Evolutionary conservation across 2,113 vertebrate species (phyloP), one percentile per base, ranked within the genome.

Genomic region (Sciurus niger): DNA sequence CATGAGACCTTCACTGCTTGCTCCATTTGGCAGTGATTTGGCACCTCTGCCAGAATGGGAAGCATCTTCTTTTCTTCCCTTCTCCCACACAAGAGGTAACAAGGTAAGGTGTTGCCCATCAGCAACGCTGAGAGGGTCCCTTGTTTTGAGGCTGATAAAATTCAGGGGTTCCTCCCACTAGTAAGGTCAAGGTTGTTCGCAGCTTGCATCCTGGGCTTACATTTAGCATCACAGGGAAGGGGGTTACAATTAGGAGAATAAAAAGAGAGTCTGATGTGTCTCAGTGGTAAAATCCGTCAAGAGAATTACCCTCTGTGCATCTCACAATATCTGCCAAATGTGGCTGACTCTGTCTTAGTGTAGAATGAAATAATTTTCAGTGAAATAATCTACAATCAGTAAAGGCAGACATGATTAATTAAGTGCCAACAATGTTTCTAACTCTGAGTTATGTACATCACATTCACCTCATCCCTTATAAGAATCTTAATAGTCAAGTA

Each of bases 331-430:
- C 68, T 89, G 77, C n/a, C 13, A 72, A 96, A 63, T 58, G 7
- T 24, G 55, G 17, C 30, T 78, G 78, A 4, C 30, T 67, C 25
- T 78, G 32, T 48, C 9, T 68, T 40, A 17, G 14, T 43, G 0
- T 28, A 53, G 84, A 84, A 51, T n/a, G 46, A 80, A 90, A 46
- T 53, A n/a, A 65, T 84, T 92, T 90, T 92, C 32, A 22, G 13
- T 89, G 83, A 85, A 53, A 65, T 79, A 53, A 55, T n/a, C n/a
- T 28, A 46, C 16, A 79, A 32, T 4, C n/a, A 79, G 55, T 76
- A 87, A 92, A 83, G 43, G 20, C 25, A 53, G 43, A 63, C 11
- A n/a, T 55, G 32, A 32, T 87, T 84, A 63, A 67, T 79, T 80
- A 90, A 37, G 16, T 30, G 3, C 22, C 40, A 77, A 63, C 14